Percentiles rank a stretch among this genome's conserved stretches.
Evolutionary conservation across 1,140 invertebrate species (phyloP).

Genomic region (Bombus soroeensis): DNA sequence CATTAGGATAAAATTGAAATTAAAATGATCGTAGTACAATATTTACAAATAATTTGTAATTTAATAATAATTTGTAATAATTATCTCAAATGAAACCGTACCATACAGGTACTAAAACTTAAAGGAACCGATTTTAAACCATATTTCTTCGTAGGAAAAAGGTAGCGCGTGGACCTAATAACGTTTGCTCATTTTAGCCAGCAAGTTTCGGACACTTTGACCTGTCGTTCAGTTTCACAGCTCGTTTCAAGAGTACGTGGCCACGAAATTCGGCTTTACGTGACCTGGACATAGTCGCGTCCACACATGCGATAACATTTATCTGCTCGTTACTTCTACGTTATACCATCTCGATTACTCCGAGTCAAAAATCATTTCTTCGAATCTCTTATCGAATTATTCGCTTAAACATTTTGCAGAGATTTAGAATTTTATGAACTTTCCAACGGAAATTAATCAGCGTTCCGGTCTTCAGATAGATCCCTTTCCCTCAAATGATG

Average conservation of each 20-base stretch:
- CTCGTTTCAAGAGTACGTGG: conserved; percentile 61
- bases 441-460: neutral
- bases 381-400: neutral
- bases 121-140: neutral
- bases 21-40: too few relatives aligned
- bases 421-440: neutral
- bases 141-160: neutral
- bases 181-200: conserved; percentile 41
- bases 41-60: neutral
- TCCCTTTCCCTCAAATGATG: neutral
- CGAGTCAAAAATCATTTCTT: neutral
- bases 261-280: conserved; percentile 60
- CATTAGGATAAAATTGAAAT: neutral
- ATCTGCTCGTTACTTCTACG: conserved; percentile 54
- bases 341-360: conserved; percentile 29
- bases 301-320: conserved; percentile 34
- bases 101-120: neutral
- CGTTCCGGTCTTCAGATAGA: neutral
- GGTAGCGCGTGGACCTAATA: neutral
- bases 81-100: neutral
- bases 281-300: conserved; percentile 51
- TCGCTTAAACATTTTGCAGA: neutral
- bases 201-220: conserved; percentile 54
- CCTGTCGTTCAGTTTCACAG: conserved; percentile 55
- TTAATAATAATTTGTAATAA: neutral